phyloP scores from a whole-genome alignment of 2,797 vertebrate species.

The Allochrocebus solatus region DNA sequence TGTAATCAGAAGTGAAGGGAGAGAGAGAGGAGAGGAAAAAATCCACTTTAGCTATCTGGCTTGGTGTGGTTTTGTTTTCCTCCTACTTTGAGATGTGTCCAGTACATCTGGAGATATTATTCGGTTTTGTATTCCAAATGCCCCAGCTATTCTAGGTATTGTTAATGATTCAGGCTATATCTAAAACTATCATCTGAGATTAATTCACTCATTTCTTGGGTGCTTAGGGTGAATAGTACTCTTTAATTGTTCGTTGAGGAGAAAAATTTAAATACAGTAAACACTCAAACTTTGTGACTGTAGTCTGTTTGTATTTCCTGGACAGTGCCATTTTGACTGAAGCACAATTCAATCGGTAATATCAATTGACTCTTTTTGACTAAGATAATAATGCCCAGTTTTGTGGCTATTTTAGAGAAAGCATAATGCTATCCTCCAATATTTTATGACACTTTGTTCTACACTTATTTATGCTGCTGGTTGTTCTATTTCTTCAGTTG shows the following conservation, averaged over 20 bases:
- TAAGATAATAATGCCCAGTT: background rate
- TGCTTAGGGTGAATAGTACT: background rate
- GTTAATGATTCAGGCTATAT: background rate
- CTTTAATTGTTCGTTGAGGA: background rate
- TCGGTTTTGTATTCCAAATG: slow-evolving; percentile 1
- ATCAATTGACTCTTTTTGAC: background rate
- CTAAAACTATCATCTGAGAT: background rate
- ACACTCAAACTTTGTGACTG: background rate
- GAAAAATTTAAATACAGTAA: background rate
- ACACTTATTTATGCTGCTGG: background rate
- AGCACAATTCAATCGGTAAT: background rate
- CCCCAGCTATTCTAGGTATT: background rate
- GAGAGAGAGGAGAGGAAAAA: background rate
- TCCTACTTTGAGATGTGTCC: background rate
- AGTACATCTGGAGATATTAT: background rate
- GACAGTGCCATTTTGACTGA: background rate
- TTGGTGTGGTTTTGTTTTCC: background rate
- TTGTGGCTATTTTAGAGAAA: background rate
- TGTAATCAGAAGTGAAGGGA: background rate
- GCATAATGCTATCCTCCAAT: slow-evolving; percentile 34
- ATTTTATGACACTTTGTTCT: slow-evolving; percentile 17
- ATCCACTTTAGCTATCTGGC: background rate
- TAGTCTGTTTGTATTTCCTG: background rate
- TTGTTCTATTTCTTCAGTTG: slow-evolving; percentile 41
- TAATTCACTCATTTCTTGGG: background rate